Base-by-base conservation (phyloP, 2,888 invertebrate species). In the Laothoe populi region DNA sequence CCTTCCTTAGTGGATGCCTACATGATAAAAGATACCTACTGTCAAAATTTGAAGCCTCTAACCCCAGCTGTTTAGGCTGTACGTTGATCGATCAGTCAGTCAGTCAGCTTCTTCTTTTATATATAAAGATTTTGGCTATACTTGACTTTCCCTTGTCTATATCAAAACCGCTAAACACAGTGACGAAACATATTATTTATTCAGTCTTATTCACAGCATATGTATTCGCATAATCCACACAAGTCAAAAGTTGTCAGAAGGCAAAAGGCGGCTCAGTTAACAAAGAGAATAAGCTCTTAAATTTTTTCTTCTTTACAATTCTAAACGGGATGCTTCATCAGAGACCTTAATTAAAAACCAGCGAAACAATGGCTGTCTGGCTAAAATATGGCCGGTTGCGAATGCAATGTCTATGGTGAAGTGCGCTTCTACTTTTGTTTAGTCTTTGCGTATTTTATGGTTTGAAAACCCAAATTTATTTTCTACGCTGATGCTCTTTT, bases 291-390 rank as follows among this genome's bases (percentile, higher is more conserved):
- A 58, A 42, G 58, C 58, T 10, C 8, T 58, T 58, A 24, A 44
- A 19, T 42, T 42, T 16, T 35, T 58, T 58, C 40, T 42, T 44
- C 40, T 42, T 44, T 40, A 23, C 42, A 24, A 57, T 57, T 57
- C 58, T 24, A 35, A 19, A 19, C 64, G 65, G 70, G 70, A 77
- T 75, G 78, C 80, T 82, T 81, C 79, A 82, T 80, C 79, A 74
- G 74, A 70, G 71, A 65, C 77, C 77, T 79, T 83, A 83, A 83
- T 83, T 83, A 83, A 83, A 83, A 81, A 75, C 70, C 68, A 71
- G 71, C 70, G 64, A 64, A 74, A 82, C 83, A 82, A 82, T 79
- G 69, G 68, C 73, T 74, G 67, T 72, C 69, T 64, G 70, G 66
- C 73, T 72, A 70, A 80, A 82, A 81, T 73, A 53, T 53, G 53